Percentiles rank a stretch among this genome's conserved stretches.
Evolutionary conservation across 2,888 invertebrate genomes (phyloP).

Genomic region (Eilema sororculum): DNA sequence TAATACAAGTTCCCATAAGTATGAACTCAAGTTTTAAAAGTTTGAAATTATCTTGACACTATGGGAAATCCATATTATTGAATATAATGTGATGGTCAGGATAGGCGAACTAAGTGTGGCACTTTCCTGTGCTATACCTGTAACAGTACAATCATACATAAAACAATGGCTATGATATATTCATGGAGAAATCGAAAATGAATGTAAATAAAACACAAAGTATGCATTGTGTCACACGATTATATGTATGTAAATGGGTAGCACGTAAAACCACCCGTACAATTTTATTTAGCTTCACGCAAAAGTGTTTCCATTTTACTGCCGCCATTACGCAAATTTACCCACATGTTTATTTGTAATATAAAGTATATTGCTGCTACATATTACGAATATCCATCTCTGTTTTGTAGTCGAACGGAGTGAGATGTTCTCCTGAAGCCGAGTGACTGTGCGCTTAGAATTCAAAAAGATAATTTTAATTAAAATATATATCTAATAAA

Average conservation of each 20-base stretch:
- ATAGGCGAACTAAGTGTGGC: too few relatives aligned
- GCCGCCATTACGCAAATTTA: conserved; percentile 84
- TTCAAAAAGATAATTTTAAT: neutral
- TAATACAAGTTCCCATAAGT: neutral
- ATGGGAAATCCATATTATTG: too few relatives aligned
- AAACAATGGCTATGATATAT: neutral
- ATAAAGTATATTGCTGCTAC: conserved; percentile 79
- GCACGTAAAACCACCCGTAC: conserved; percentile 32
- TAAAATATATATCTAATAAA: too few relatives aligned
- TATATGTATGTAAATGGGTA: conserved; percentile 15
- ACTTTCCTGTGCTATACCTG: neutral
- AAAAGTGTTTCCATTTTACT: conserved; percentile 72
- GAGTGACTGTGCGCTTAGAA: too few relatives aligned
- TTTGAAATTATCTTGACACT: neutral
- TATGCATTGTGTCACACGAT: conserved; percentile 3
- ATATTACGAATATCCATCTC: conserved; percentile 58
- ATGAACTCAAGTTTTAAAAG: neutral
- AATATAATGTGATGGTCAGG: neutral
- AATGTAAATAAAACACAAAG: conserved; percentile 5
- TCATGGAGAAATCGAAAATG: neutral
- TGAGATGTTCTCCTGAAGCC: neutral
- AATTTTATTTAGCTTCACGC: conserved; percentile 50
- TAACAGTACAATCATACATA: neutral
- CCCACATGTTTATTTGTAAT: conserved; percentile 85
- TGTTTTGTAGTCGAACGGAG: conserved; percentile 44